These are phyloP conservation scores for Spizella passerina DNA, from an alignment of 2,797 vertebrate species.

Conservation along the genomic window DNA sequence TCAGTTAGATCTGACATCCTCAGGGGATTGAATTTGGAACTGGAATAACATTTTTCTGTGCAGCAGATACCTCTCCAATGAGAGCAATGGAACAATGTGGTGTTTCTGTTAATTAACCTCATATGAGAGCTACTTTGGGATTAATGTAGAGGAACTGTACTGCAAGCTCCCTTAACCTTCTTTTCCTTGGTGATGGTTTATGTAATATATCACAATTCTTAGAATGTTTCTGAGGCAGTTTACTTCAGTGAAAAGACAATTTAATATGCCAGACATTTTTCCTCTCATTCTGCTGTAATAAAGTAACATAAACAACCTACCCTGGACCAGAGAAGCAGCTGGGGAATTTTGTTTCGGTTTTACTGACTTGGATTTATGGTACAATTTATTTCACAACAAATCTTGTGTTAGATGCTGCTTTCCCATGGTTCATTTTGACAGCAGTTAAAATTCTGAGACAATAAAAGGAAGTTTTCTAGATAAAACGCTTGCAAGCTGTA, in stretches of 20 bases:
- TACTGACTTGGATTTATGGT: neutral
- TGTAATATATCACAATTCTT: neutral
- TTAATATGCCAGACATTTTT: neutral
- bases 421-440: neutral
- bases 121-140: neutral
- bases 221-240: neutral
- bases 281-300: neutral
- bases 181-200: neutral
- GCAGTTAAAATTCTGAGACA: neutral
- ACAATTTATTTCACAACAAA: neutral
- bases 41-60: neutral
- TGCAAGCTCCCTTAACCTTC: neutral
- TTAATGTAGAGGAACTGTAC: neutral
- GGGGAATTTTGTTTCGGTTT: neutral
- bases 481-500: neutral
- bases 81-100: neutral
- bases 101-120: slow-evolving; percentile 21
- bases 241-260: neutral
- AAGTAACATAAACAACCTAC: neutral
- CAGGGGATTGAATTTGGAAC: neutral
- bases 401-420: neutral
- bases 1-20: neutral
- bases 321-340: neutral
- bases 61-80: neutral
- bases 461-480: neutral